These are phyloP conservation scores for Microctonus aethiopoides DNA, from an alignment of 2,888 invertebrate genomes.

Conservation along the genomic window DNA sequence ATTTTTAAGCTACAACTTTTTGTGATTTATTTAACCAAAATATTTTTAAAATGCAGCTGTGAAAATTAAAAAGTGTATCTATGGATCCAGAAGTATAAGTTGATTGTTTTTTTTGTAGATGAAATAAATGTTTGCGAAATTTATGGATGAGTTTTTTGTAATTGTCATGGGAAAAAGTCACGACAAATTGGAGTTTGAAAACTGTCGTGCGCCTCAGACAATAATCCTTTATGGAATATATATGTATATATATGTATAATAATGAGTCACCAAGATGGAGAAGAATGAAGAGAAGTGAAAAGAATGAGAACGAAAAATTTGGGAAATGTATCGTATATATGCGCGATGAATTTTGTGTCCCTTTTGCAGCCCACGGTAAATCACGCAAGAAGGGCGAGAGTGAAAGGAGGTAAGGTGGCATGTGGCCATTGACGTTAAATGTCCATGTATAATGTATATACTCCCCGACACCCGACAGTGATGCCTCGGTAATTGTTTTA, in stretches of 20 bases:
- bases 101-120: too few relatives aligned
- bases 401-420: not conserved
- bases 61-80: not conserved
- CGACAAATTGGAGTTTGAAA: not conserved
- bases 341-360: not conserved
- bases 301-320: not conserved
- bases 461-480: constrained; percentile 26
- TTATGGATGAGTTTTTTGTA: not conserved
- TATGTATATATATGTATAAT: not conserved
- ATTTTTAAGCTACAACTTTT: not conserved
- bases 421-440: not conserved
- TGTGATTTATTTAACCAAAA: not conserved
- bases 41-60: constrained; percentile 13
- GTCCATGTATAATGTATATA: not conserved
- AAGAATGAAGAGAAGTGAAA: not conserved
- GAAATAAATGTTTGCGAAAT: not conserved
- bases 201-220: not conserved
- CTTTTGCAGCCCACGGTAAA: constrained; percentile 17
- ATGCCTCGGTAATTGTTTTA: constrained; percentile 52
- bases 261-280: not conserved
- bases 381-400: constrained; percentile 18
- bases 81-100: not conserved
- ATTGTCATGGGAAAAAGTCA: not conserved
- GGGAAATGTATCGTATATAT: not conserved
- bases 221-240: constrained; percentile 5